These are phyloP conservation scores for Branchellion lobata DNA, from an alignment of 2,888 invertebrate species.

Conservation along the genomic window DNA sequence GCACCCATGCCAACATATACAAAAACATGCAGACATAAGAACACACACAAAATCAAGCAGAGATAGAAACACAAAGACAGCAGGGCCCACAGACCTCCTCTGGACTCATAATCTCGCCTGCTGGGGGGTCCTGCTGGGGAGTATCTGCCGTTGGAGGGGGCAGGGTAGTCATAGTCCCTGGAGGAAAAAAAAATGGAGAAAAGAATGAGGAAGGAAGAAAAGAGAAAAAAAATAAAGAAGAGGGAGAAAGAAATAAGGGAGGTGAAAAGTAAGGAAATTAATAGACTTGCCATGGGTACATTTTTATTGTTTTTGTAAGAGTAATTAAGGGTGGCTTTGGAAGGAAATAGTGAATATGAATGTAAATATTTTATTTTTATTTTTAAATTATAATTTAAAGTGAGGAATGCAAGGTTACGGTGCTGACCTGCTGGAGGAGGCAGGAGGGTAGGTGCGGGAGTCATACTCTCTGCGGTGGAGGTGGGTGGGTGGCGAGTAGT, in stretches of 20 bases:
- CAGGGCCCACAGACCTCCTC: too few species aligned
- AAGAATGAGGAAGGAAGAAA: background rate
- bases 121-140: slow-evolving; percentile 12
- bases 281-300: too few species aligned
- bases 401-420: too few species aligned
- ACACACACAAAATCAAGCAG: too few species aligned
- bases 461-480: slow-evolving; percentile 36
- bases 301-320: background rate
- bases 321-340: background rate
- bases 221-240: background rate
- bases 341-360: background rate
- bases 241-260: background rate
- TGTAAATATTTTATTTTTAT: too few species aligned
- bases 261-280: too few species aligned
- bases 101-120: slow-evolving; percentile 34
- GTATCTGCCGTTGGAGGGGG: slow-evolving; percentile 31
- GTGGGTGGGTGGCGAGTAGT: slow-evolving; percentile 28
- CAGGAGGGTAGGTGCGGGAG: slow-evolving; percentile 11
- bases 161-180: slow-evolving; percentile 36
- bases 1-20: too few species aligned
- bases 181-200: background rate
- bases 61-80: too few species aligned
- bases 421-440: background rate
- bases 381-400: too few species aligned
- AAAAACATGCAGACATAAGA: too few species aligned